Conservation (phyloP, 2,113 vertebrate species). For the Chunga burmeisteri region DNA sequence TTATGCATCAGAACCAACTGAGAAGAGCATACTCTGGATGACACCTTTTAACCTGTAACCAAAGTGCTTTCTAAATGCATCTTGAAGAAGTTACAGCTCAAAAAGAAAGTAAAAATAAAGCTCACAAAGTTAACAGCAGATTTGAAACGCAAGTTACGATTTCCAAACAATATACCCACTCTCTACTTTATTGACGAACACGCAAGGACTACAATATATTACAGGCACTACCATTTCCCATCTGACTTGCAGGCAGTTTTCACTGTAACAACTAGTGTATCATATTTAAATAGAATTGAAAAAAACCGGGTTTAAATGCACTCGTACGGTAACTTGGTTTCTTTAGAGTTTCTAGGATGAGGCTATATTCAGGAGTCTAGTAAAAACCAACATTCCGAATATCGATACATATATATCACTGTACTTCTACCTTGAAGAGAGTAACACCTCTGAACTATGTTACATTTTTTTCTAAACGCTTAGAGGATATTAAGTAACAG, state of each 20-base stretch:
- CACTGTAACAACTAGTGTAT: not conserved
- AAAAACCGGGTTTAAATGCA: not conserved
- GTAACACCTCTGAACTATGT: rapidly evolving
- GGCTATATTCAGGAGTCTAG: not conserved
- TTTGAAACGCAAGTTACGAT: not conserved
- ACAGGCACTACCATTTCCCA: not conserved
- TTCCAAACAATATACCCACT: rapidly evolving
- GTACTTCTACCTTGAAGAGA: not conserved
- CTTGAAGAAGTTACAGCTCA: not conserved
- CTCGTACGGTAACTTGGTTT: not conserved
- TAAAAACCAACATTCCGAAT: not conserved
- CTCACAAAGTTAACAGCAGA: not conserved
- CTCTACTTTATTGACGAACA: not conserved
- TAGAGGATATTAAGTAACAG: not conserved
- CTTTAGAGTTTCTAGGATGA: not conserved
- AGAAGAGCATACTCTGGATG: not conserved
- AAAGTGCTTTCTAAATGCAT: not conserved
- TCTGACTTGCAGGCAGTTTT: not conserved
- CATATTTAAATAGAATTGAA: not conserved
- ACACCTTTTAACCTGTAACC: not conserved
- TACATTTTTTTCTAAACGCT: not conserved
- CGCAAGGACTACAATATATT: rapidly evolving
- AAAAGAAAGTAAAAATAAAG: conserved; percentile 17
- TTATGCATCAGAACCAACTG: not conserved
- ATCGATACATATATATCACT: rapidly evolving